Evolutionary conservation across 2,113 vertebrate species (phyloP).

Genomic region (Tetrao urogallus): DNA sequence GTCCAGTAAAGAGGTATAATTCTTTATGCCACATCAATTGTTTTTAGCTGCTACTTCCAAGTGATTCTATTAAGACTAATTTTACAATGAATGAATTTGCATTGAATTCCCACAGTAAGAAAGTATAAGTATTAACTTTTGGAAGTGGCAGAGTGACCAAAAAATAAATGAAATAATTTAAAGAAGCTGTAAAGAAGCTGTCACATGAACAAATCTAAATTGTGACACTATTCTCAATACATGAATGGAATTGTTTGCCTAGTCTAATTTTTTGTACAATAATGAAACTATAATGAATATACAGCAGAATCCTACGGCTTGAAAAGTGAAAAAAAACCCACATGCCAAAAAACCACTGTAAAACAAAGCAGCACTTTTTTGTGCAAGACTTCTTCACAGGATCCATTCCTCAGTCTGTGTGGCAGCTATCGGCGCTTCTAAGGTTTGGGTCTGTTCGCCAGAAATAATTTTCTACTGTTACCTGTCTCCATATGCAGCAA

Average conservation of each 20-base stretch:
- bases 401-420: not conserved
- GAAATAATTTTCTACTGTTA: not conserved
- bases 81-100: not conserved
- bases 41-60: not conserved
- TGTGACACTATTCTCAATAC: not conserved
- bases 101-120: not conserved
- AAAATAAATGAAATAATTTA: not conserved
- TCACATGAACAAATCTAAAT: not conserved
- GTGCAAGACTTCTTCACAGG: not conserved
- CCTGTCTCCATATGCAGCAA: not conserved
- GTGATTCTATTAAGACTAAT: not conserved
- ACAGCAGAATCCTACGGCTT: not conserved
- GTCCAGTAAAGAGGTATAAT: not conserved
- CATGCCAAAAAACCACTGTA: fast-evolving
- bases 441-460: not conserved
- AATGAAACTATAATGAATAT: not conserved
- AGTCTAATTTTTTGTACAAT: not conserved
- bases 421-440: not conserved
- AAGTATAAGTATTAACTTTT: not conserved
- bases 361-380: not conserved
- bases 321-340: not conserved
- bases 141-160: not conserved
- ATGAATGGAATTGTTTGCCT: not conserved
- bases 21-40: not conserved
- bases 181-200: not conserved